phyloP scores from a whole-genome alignment of 2,797 vertebrate species.

The Orestias chungarensis region DNA sequence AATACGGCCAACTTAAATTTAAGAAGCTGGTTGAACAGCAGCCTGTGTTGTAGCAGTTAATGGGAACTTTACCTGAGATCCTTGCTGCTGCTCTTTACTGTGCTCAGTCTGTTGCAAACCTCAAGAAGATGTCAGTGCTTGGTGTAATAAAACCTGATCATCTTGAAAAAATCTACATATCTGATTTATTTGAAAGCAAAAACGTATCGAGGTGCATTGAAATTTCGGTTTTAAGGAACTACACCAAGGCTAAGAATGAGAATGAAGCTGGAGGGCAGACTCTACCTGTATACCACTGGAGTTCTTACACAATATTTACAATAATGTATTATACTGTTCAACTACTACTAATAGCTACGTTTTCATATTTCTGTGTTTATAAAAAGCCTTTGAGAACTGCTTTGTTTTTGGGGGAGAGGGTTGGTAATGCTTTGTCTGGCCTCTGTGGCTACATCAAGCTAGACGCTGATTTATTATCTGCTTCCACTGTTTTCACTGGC shows the following conservation, averaged over 20 bases:
- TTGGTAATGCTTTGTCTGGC: conserved; percentile 81
- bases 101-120: conserved; percentile 49
- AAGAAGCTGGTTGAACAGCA: conserved; percentile 33
- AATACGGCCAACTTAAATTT: too few species aligned
- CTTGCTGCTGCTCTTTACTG: too few species aligned
- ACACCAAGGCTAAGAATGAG: neutral
- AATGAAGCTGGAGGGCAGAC: conserved; percentile 11
- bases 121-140: conserved; percentile 47
- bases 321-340: conserved; percentile 86
- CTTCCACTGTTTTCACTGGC: conserved; percentile 82
- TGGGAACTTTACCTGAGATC: conserved; percentile 29
- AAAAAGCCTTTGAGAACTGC: conserved; percentile 80
- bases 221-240: neutral
- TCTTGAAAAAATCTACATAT: conserved; percentile 21
- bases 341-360: conserved; percentile 77
- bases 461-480: conserved; percentile 84
- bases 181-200: conserved; percentile 9
- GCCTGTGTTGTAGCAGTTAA: conserved; percentile 35
- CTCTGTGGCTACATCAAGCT: conserved; percentile 73
- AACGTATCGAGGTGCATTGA: neutral
- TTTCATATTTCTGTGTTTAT: conserved; percentile 75
- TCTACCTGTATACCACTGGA: conserved; percentile 61
- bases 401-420: too few species aligned
- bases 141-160: conserved; percentile 51
- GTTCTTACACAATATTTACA: conserved; percentile 76